phyloP scores from a whole-genome alignment of 1,140 invertebrate genomes.

The Ceratoteleas bidentatus region DNA sequence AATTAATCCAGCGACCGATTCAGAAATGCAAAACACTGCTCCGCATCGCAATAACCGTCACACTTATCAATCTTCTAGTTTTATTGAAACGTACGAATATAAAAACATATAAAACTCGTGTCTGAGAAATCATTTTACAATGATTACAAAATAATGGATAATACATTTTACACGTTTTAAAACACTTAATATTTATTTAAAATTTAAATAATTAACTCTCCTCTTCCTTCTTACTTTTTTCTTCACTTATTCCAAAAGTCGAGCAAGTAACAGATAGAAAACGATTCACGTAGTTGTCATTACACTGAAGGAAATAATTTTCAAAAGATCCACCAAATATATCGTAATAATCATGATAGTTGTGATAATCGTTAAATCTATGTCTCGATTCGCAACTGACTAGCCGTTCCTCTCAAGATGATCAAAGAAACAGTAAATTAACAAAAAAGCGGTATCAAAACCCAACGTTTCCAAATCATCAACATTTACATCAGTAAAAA shows the following conservation, averaged over 20 bases:
- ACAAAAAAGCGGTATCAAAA: constrained; percentile 20
- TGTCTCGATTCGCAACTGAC: constrained; percentile 45
- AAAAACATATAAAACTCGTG: constrained; percentile 64
- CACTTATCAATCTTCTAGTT: constrained; percentile 55
- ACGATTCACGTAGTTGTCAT: constrained; percentile 39
- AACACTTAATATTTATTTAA: constrained; percentile 65
- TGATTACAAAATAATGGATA: constrained; percentile 63
- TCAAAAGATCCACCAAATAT: constrained; percentile 34
- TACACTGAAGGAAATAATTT: constrained; percentile 45
- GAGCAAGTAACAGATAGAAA: constrained; percentile 50
- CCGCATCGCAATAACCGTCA: constrained; percentile 50
- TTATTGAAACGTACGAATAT: constrained; percentile 64
- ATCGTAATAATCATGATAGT: constrained; percentile 28
- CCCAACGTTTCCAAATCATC: constrained; percentile 2
- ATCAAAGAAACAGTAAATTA: constrained; percentile 7
- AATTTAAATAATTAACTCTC: constrained; percentile 63
- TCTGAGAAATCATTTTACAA: constrained; percentile 58
- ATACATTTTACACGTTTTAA: constrained; percentile 60
- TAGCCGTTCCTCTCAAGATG: constrained; percentile 20
- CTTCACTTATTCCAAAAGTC: constrained; percentile 39
- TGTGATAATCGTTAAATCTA: constrained; percentile 31
- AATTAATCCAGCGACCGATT: constrained; percentile 4
- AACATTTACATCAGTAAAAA: constrained; percentile 31
- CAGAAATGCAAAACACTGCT: constrained; percentile 1
- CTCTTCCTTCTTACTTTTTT: constrained; percentile 11